Conservation (phyloP, 2,888 invertebrate species). For the Ariolimax columbianus region DNA sequence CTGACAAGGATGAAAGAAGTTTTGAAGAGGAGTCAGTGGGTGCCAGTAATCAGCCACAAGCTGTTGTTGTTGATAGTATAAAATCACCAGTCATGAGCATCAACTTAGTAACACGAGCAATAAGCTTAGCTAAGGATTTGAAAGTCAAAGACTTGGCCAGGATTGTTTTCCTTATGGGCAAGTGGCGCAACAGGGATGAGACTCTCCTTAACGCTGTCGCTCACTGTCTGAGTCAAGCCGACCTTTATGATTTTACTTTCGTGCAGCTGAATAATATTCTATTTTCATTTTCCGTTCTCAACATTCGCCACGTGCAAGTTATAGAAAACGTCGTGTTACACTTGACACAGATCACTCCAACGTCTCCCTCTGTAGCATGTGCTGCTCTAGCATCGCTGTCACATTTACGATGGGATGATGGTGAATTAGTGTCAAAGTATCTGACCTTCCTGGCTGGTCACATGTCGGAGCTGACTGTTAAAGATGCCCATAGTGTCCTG, state of each 20-base stretch:
- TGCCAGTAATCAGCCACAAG: not conserved
- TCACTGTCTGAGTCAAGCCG: slow-evolving; percentile 28
- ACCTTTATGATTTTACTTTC: slow-evolving; percentile 24
- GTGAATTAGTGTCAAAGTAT: slow-evolving; percentile 1
- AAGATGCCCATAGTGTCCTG: slow-evolving; percentile 33
- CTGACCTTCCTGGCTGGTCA: slow-evolving; percentile 11
- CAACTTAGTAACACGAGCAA: slow-evolving; percentile 31
- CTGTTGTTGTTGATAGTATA: not conserved
- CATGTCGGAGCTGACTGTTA: slow-evolving; percentile 2
- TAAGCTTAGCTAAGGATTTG: slow-evolving; percentile 25
- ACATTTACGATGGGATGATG: slow-evolving; percentile 35
- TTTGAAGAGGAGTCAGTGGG: not conserved
- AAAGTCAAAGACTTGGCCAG: slow-evolving; percentile 47
- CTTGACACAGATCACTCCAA: not conserved
- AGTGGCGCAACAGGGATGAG: slow-evolving; percentile 39
- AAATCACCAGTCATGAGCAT: not conserved
- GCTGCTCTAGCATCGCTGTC: slow-evolving; percentile 25
- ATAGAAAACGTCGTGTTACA: not conserved
- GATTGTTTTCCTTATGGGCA: slow-evolving; percentile 28
- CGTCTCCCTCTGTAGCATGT: not conserved
- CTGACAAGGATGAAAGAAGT: not conserved
- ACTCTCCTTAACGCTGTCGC: slow-evolving; percentile 32
- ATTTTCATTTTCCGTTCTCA: slow-evolving; percentile 34
- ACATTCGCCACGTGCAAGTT: slow-evolving; percentile 1
- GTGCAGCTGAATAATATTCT: slow-evolving; percentile 44